A percentile compares a stretch with the other conserved stretches of the same genome.
Evolutionary conservation across 1,140 invertebrate genomes (phyloP).

Genomic region (Calephelis virginiensis): DNA sequence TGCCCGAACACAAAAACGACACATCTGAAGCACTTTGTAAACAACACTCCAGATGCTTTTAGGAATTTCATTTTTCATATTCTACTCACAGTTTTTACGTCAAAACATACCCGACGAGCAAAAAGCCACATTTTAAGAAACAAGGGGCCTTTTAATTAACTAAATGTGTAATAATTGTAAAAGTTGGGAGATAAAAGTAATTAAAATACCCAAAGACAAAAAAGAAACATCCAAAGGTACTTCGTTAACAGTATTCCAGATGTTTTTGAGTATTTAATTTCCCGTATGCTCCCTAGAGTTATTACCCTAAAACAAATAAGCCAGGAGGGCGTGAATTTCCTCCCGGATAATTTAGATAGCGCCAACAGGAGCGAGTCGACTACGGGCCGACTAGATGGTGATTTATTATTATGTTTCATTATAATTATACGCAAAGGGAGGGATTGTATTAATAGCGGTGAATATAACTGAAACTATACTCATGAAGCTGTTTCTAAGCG

Average conservation of each 20-base stretch:
- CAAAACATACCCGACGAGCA: too few relatives aligned
- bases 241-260: neutral
- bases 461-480: constrained; percentile 20
- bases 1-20: too few relatives aligned
- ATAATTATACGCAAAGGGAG: constrained; percentile 59
- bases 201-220: neutral
- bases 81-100: too few relatives aligned
- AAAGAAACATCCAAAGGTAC: neutral
- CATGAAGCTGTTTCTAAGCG: too few relatives aligned
- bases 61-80: too few relatives aligned
- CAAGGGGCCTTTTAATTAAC: neutral
- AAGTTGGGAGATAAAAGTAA: neutral
- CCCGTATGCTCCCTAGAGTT: constrained; percentile 49
- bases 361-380: constrained; percentile 29
- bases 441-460: constrained; percentile 45
- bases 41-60: too few relatives aligned
- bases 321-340: constrained; percentile 54
- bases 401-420: constrained; percentile 73
- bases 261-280: constrained; percentile 50
- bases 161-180: too few relatives aligned
- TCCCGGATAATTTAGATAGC: constrained; percentile 64
- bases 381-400: constrained; percentile 57
- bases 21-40: too few relatives aligned
- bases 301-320: constrained; percentile 59
- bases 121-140: too few relatives aligned